Conservation (phyloP, 2,797 vertebrate species). For the Oreochromis grahami region DNA sequence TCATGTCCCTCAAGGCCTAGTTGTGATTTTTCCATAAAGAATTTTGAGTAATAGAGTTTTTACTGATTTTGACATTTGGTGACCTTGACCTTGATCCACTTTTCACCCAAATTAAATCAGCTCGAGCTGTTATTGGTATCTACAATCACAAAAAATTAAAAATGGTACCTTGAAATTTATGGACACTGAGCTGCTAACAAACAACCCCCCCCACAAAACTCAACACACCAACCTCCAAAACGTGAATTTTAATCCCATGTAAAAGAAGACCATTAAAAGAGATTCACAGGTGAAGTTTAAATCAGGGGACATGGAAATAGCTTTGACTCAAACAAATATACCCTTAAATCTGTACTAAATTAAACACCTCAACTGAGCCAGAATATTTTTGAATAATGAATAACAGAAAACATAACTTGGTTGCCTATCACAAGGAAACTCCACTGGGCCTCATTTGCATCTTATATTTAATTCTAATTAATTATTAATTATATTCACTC, state of each 20-base stretch:
- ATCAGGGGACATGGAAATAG: background rate
- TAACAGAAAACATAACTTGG: background rate
- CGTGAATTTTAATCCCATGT: background rate
- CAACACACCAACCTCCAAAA: background rate
- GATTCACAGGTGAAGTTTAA: background rate
- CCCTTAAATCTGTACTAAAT: background rate
- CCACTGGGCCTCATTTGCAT: background rate
- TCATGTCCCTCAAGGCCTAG: background rate
- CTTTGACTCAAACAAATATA: background rate
- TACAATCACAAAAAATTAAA: background rate
- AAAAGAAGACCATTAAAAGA: background rate
- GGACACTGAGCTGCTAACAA: background rate
- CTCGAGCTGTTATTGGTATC: background rate
- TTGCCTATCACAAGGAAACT: background rate
- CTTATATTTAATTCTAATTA: background rate
- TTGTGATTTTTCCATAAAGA: background rate
- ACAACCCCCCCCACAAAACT: rapidly evolving
- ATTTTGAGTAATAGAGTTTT: background rate
- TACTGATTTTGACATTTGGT: background rate
- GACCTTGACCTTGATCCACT: background rate
- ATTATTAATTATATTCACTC: background rate
- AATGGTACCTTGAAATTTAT: background rate
- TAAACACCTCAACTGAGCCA: background rate
- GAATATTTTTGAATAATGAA: background rate
- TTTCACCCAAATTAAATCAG: background rate